A percentile compares a stretch with the other conserved stretches of the same genome.
Evolutionary conservation across 2,888 invertebrate genomes (phyloP).

Genomic region (Cataglyphis livida): DNA sequence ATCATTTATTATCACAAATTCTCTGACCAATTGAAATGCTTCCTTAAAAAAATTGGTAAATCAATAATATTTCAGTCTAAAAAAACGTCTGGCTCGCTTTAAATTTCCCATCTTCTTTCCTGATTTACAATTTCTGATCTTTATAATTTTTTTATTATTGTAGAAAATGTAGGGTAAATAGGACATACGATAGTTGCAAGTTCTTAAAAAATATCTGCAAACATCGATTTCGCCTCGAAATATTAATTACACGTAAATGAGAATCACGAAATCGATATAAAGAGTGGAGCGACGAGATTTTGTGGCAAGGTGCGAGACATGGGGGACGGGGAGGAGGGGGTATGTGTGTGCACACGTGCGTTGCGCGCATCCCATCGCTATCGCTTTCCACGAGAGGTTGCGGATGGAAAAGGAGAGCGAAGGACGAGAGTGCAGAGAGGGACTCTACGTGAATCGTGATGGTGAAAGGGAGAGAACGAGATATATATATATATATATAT

Average conservation of each 20-base stretch:
- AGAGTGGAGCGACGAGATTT: conserved; percentile 59
- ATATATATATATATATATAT: not conserved
- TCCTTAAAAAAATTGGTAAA: not conserved
- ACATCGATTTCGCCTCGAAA: not conserved
- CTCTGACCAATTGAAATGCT: not conserved
- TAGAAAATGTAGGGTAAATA: not conserved
- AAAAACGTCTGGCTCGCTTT: not conserved
- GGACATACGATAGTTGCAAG: not conserved
- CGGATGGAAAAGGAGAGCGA: conserved; percentile 49
- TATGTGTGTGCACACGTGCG: conserved; percentile 72
- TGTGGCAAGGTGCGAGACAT: conserved; percentile 44
- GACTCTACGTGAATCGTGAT: conserved; percentile 37
- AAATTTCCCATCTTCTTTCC: not conserved
- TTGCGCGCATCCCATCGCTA: conserved; percentile 64
- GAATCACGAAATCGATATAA: conserved; percentile 60
- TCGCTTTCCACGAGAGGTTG: conserved; percentile 69
- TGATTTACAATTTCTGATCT: not conserved
- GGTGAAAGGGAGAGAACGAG: conserved; percentile 8
- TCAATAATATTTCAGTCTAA: conserved; percentile 4
- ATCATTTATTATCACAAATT: not conserved
- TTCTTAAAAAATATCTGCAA: not conserved
- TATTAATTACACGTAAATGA: conserved; percentile 21
- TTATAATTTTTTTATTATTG: not conserved
- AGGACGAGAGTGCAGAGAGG: conserved; percentile 41
- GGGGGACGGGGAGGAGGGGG: conserved; percentile 39